Percentiles rank a stretch among this genome's conserved stretches.
Evolutionary conservation across 1,140 invertebrate genomes (phyloP).

Genomic region (Lordiphosa collinella): DNA sequence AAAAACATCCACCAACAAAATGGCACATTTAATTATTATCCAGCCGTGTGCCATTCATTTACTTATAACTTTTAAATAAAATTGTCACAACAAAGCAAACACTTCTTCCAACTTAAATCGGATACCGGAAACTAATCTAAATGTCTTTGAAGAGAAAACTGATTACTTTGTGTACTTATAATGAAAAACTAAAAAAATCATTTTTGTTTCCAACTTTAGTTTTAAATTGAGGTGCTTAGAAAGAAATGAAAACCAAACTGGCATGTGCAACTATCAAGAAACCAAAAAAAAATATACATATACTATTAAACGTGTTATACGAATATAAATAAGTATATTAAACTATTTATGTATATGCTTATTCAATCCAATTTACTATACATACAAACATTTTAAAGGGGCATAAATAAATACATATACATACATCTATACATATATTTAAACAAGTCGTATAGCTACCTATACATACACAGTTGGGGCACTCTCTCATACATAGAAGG

Average conservation of each 20-base stretch:
- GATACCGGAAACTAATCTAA: slow-evolving; percentile 40
- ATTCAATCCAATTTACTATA: slow-evolving; percentile 60
- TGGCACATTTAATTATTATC: slow-evolving; percentile 31
- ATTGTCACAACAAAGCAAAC: slow-evolving; percentile 20
- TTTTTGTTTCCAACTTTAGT: slow-evolving; percentile 33
- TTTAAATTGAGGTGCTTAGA: slow-evolving; percentile 23
- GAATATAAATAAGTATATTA: slow-evolving; percentile 22
- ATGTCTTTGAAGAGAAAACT: slow-evolving; percentile 28
- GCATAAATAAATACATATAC: slow-evolving; percentile 36
- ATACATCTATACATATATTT: slow-evolving; percentile 30
- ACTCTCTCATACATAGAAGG: slow-evolving; percentile 26
- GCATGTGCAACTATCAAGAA: slow-evolving; percentile 45
- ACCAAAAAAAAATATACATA: slow-evolving; percentile 33
- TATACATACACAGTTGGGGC: slow-evolving; percentile 24
- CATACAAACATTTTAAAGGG: slow-evolving; percentile 60
- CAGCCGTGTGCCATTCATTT: slow-evolving; percentile 39
- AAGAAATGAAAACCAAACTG: slow-evolving; percentile 22
- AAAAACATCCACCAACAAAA: slow-evolving; percentile 12
- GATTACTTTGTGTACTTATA: slow-evolving; percentile 20
- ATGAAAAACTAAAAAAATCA: slow-evolving; percentile 18
- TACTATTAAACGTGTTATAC: slow-evolving; percentile 27
- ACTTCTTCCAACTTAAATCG: slow-evolving; percentile 25
- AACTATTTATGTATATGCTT: slow-evolving; percentile 47
- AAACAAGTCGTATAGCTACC: too few species aligned
- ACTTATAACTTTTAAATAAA: slow-evolving; percentile 25